phyloP scores from a whole-genome alignment of 2,888 invertebrate genomes.

The Periphyllus acericola region DNA sequence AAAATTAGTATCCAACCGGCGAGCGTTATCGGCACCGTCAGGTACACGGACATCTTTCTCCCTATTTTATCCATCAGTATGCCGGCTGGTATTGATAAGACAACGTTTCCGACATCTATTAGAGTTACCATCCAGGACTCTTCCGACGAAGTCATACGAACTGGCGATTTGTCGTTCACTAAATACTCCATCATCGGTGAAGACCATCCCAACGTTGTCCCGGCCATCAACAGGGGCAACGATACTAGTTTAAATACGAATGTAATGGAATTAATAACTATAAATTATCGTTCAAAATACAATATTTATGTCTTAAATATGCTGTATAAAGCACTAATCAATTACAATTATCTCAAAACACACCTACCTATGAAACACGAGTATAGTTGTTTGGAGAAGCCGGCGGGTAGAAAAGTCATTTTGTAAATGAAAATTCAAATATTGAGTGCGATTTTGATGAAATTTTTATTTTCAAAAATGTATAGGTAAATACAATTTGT shows the following conservation, averaged over 20 bases:
- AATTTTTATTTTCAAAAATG: background rate
- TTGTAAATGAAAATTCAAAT: background rate
- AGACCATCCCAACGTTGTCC: slow-evolving; percentile 61
- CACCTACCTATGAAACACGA: slow-evolving; percentile 65
- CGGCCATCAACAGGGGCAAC: slow-evolving; percentile 60
- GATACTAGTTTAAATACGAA: slow-evolving; percentile 38
- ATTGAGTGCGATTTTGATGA: background rate
- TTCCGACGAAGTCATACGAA: slow-evolving; percentile 63
- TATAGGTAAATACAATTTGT: background rate
- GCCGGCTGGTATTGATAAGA: slow-evolving; percentile 64
- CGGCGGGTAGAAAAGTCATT: slow-evolving; percentile 33
- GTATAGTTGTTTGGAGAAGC: slow-evolving; percentile 29
- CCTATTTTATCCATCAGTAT: slow-evolving; percentile 64
- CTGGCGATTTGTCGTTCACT: slow-evolving; percentile 26
- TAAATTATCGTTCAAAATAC: background rate
- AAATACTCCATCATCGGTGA: slow-evolving; percentile 60
- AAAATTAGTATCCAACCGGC: slow-evolving; percentile 64
- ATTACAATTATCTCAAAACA: background rate
- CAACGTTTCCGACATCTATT: slow-evolving; percentile 65
- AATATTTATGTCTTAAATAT: background rate
- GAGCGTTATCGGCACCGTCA: slow-evolving; percentile 64
- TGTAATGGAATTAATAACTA: background rate
- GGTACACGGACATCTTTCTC: slow-evolving; percentile 64
- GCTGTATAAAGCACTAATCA: background rate
- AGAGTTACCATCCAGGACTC: slow-evolving; percentile 65